phyloP scores from a whole-genome alignment of 2,888 invertebrate species.

The Camptogramma bilineatum region DNA sequence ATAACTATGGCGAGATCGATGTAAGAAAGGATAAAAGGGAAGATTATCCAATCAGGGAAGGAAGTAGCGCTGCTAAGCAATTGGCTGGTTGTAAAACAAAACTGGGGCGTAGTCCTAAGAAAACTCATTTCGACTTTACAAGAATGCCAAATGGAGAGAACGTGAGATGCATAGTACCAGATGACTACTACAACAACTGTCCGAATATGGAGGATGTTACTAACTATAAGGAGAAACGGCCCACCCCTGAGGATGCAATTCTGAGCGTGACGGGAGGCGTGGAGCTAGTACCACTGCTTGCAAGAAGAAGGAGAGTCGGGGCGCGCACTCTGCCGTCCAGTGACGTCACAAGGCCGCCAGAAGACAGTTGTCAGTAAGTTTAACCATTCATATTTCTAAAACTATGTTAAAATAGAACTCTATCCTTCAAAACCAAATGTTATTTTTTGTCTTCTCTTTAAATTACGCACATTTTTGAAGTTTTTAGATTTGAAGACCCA shows the following conservation, averaged over 20 bases:
- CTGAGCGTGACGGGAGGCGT: constrained; percentile 87
- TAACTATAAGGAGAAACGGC: constrained; percentile 57
- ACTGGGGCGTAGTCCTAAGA: constrained; percentile 60
- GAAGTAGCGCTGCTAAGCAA: constrained; percentile 19
- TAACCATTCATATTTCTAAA: neutral
- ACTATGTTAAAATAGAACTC: neutral
- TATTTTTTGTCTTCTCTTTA: too few relatives aligned
- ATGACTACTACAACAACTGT: constrained; percentile 53
- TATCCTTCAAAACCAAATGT: too few relatives aligned
- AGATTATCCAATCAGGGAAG: constrained; percentile 37
- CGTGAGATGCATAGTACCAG: constrained; percentile 57
- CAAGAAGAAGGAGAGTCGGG: constrained; percentile 86
- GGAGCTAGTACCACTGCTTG: constrained; percentile 91
- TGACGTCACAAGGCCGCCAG: constrained; percentile 77
- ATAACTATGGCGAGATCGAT: constrained; percentile 25
- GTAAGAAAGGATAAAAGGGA: constrained; percentile 22
- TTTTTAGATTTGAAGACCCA: too few relatives aligned
- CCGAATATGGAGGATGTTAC: constrained; percentile 38
- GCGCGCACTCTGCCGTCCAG: constrained; percentile 78
- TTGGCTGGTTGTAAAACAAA: constrained; percentile 34
- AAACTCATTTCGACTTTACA: constrained; percentile 65
- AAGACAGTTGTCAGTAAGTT: constrained; percentile 77
- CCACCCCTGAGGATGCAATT: constrained; percentile 73
- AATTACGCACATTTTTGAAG: too few relatives aligned
- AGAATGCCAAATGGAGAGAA: constrained; percentile 69